Evolutionary conservation across 2,797 vertebrate species (phyloP).

Genomic region (Telmatherina bonti): DNA sequence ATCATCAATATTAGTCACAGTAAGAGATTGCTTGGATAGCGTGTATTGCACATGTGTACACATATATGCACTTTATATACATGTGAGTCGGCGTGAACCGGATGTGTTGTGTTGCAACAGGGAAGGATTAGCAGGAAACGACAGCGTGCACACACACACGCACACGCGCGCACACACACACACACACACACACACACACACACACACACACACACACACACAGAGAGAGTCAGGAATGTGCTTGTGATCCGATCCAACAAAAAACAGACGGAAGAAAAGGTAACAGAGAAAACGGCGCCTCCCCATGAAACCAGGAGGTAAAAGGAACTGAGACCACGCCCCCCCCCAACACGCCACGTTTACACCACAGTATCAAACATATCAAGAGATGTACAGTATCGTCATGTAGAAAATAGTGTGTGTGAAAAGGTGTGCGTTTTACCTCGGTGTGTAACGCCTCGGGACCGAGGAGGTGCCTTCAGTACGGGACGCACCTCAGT

Average conservation of each 20-base stretch:
- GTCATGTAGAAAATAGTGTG: conserved; percentile 76
- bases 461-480: conserved; percentile 18
- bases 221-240: conserved; percentile 83
- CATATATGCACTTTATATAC: conserved; percentile 85
- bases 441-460: conserved; percentile 38
- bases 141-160: conserved; percentile 33
- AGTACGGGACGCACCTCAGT: neutral
- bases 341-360: conserved; percentile 66
- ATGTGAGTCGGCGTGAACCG: conserved; percentile 78
- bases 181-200: no score
- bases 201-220: no score
- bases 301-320: conserved; percentile 33
- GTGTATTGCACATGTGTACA: conserved; percentile 87
- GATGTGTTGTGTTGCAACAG: conserved; percentile 74
- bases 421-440: conserved; percentile 43
- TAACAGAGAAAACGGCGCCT: conserved; percentile 27
- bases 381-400: conserved; percentile 81
- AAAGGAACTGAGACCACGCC: conserved; percentile 20
- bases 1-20: conserved; percentile 85
- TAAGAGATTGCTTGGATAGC: conserved; percentile 86
- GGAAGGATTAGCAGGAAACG: conserved; percentile 74
- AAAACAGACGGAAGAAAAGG: conserved; percentile 50
- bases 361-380: conserved; percentile 84
- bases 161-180: no score
- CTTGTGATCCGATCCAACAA: conserved; percentile 75